phyloP scores from a whole-genome alignment of 2,888 invertebrate species.

The Pollenia labialis region DNA sequence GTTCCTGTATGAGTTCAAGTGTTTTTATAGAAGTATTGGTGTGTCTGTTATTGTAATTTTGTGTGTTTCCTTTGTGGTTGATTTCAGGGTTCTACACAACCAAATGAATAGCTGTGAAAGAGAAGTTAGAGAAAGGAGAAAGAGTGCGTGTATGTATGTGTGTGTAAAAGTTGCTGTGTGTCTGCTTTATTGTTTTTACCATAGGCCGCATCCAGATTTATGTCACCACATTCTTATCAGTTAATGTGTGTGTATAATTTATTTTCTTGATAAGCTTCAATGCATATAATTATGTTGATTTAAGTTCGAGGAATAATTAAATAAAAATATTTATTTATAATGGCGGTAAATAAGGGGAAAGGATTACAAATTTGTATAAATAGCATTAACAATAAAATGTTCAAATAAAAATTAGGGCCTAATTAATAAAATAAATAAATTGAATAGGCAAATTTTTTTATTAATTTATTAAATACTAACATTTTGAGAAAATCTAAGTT shows the following conservation, averaged over 20 bases:
- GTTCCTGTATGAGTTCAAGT: background rate
- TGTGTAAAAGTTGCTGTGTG: background rate
- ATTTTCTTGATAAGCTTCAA: slow-evolving; percentile 55
- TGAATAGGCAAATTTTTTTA: no score
- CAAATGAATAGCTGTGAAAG: background rate
- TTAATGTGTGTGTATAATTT: slow-evolving; percentile 65
- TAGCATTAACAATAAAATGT: no score
- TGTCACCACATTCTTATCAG: slow-evolving; percentile 73
- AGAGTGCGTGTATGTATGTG: background rate
- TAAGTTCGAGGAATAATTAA: slow-evolving; percentile 41
- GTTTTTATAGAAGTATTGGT: slow-evolving; percentile 1
- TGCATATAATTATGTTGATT: slow-evolving; percentile 57
- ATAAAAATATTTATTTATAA: background rate
- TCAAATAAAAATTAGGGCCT: no score
- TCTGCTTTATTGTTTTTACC: slow-evolving; percentile 24
- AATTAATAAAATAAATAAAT: no score
- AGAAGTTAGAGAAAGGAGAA: no score
- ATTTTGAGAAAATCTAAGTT: no score
- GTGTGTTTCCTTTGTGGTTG: slow-evolving; percentile 37
- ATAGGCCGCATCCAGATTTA: slow-evolving; percentile 62
- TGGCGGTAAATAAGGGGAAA: background rate
- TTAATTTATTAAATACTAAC: no score
- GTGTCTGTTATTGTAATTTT: slow-evolving; percentile 10
- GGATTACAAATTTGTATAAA: background rate
- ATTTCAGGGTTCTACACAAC: slow-evolving; percentile 3